Evolutionary conservation across 2,797 vertebrate species (phyloP).

Genomic region (Malacoraja senta): DNA sequence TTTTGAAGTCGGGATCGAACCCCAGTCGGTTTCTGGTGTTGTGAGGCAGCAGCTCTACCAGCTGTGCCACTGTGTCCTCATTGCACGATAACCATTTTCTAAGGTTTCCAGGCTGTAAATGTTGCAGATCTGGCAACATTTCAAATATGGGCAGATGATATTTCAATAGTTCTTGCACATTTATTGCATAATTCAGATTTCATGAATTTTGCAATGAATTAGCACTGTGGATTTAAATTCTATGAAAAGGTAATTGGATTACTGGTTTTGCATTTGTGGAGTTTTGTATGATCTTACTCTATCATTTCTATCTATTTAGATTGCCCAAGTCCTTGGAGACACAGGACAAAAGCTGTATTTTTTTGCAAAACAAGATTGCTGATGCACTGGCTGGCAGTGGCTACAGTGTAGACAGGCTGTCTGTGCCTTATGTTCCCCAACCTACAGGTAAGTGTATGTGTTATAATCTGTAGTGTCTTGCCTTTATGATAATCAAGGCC

Average conservation of each 20-base stretch:
- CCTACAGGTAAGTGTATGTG: conserved; percentile 73
- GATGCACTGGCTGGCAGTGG: conserved; percentile 83
- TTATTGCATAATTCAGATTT: not conserved
- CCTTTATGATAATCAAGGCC: not conserved
- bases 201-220: not conserved
- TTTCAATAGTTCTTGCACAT: not conserved
- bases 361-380: conserved; percentile 75
- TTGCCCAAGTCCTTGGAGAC: conserved; percentile 78
- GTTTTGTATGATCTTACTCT: not conserved
- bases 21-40: no score
- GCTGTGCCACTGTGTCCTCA: no score
- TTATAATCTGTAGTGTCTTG: not conserved
- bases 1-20: no score
- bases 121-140: not conserved
- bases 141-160: not conserved
- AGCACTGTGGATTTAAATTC: not conserved
- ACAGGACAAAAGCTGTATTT: conserved; percentile 73
- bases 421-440: conserved; percentile 81
- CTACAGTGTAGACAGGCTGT: conserved; percentile 79
- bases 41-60: no score
- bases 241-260: not conserved
- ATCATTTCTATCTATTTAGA: conserved; percentile 50
- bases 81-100: not conserved
- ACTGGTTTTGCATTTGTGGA: not conserved
- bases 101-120: not conserved